These are phyloP conservation scores for Capricornis sumatraensis DNA, from an alignment of 2,113 vertebrate genomes.

Conservation along the genomic window DNA sequence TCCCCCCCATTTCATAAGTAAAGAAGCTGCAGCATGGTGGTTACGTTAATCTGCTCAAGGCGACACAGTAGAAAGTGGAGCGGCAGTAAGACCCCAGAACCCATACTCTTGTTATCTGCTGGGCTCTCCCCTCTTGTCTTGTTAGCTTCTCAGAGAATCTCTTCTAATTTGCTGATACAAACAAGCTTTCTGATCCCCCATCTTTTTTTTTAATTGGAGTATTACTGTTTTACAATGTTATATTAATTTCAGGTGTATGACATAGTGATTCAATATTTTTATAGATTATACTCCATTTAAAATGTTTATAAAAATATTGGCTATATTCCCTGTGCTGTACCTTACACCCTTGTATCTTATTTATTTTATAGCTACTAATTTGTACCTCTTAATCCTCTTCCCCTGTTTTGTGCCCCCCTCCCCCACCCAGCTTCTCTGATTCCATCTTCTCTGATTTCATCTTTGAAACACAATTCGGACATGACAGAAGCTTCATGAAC, in stretches of 20 bases:
- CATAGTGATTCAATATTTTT: neutral
- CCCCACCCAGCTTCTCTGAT: neutral
- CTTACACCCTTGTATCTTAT: neutral
- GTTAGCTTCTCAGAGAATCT: neutral
- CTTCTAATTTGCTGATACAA: neutral
- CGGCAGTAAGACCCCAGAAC: neutral
- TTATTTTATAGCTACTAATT: neutral
- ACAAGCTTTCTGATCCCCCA: neutral
- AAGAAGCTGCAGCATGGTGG: neutral
- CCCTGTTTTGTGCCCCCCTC: neutral
- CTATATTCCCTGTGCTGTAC: neutral
- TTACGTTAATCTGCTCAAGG: neutral
- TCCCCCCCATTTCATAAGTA: neutral
- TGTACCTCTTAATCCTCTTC: neutral
- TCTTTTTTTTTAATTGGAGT: neutral
- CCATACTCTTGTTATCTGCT: neutral
- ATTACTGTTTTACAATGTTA: neutral
- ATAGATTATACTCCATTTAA: neutral
- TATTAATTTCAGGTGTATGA: neutral
- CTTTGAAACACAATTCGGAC: neutral
- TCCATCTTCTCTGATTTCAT: neutral
- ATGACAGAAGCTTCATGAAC: neutral
- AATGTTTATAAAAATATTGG: neutral
- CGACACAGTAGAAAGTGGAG: neutral
- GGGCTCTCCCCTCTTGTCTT: neutral